Base-by-base conservation (phyloP, 1,140 invertebrate genomes). In the Armadillidium nasatum region DNA sequence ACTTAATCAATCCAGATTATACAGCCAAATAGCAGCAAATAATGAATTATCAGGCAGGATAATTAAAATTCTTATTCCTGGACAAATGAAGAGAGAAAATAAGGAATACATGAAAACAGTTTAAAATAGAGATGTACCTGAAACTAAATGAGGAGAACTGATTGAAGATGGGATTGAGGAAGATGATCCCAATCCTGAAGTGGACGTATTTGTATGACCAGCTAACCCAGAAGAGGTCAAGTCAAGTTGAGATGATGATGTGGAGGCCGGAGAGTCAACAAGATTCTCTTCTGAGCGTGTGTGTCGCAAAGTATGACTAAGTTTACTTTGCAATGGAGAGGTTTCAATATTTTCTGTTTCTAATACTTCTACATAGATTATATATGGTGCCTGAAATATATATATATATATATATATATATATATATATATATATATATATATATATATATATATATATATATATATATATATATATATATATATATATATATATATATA, bases 361-460 rank as follows among this genome's bases (percentile, higher is more conserved):
- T 15, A 99, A 86, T 6, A 97, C 94, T 87, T 99, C 97, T 44
- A 98, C 92, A 85, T 98, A 99, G 82, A 99, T 92, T 83, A 99
- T 93, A 84, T 97, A 99, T 0, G 97, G 97, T 67, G 97, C 95
- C 91, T 95, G 67, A n/a, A 23, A 33, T 1, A 7, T 60, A 60
- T 3, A 60, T 3, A 60, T 4, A 60, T 3, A 33, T 33, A 33
- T 33, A 33, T 33, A 33, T 3, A 33, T 33, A 3, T 33, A 33
- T 33, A 33, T 6, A 33, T n/a, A n/a, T n/a, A n/a, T n/a, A n/a
- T n/a, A n/a, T n/a, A n/a, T n/a, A n/a, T n/a, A n/a, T n/a, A n/a
- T n/a, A n/a, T n/a, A n/a, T n/a, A n/a, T n/a, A n/a, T n/a, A n/a
- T n/a, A n/a, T n/a, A n/a, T n/a, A n/a, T n/a, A n/a, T n/a, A n/a